Evolutionary conservation across 2,888 invertebrate species (phyloP).

Genomic region (Hetaerina titia): DNA sequence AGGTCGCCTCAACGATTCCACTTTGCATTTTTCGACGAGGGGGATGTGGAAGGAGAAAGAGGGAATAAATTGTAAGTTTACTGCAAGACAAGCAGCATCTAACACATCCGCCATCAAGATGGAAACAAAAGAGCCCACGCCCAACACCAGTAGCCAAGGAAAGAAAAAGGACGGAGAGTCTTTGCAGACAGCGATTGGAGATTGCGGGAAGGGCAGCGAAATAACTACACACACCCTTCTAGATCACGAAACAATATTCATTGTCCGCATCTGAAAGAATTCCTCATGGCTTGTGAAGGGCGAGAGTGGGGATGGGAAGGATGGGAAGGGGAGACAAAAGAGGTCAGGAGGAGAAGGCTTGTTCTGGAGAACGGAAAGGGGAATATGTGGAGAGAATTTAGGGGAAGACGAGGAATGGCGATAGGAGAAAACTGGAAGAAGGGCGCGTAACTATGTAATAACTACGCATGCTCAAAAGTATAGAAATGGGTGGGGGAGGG

Average conservation of each 20-base stretch:
- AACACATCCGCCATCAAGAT: constrained; percentile 35
- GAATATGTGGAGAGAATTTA: background rate
- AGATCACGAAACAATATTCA: constrained; percentile 63
- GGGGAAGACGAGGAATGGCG: background rate
- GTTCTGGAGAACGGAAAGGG: background rate
- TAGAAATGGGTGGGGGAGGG: background rate
- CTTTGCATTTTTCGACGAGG: background rate
- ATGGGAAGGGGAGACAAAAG: background rate
- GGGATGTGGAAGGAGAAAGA: background rate
- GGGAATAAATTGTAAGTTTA: constrained; percentile 35
- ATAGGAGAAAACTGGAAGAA: background rate
- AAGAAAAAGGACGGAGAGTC: background rate
- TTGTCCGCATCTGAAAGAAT: constrained; percentile 22
- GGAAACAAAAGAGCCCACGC: constrained; percentile 30
- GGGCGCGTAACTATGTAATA: background rate
- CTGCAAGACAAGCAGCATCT: constrained; percentile 24
- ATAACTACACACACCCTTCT: constrained; percentile 31
- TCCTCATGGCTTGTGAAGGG: background rate
- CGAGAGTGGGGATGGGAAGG: background rate
- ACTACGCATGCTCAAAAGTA: background rate
- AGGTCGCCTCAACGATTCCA: background rate
- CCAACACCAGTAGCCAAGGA: constrained; percentile 46
- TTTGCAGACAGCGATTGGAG: background rate
- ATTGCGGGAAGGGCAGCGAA: background rate
- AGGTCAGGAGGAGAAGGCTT: background rate